A percentile compares a stretch with the other conserved stretches of the same genome.
Conservation (phyloP, 2,113 vertebrate genomes). For the Pteruthius melanotis region DNA sequence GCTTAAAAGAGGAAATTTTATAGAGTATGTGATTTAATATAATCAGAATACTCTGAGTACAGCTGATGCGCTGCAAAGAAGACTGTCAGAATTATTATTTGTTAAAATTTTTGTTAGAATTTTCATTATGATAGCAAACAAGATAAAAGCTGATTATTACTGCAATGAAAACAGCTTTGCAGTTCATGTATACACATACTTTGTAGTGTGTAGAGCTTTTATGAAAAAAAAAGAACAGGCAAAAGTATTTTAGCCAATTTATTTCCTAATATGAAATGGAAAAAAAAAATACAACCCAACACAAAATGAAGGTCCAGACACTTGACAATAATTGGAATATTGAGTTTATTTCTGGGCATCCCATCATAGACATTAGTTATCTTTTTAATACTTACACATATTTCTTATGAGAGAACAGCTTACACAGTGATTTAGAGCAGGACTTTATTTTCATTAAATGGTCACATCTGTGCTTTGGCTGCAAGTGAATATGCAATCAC, state of each 20-base stretch:
- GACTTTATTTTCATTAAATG: neutral
- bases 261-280: neutral
- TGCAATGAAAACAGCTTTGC: neutral
- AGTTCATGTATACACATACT: neutral
- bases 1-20: neutral
- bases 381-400: neutral
- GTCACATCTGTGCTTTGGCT: constrained; percentile 26
- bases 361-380: neutral
- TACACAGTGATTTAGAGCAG: neutral
- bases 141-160: neutral
- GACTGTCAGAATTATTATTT: neutral
- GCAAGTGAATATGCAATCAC: neutral
- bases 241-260: neutral
- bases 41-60: neutral
- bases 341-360: constrained; percentile 13
- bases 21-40: neutral
- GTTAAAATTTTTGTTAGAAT: neutral
- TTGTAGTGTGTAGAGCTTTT: neutral
- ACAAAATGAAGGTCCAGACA: neutral
- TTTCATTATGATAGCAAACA: neutral
- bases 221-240: neutral
- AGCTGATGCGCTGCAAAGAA: neutral
- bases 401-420: neutral
- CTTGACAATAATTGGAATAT: neutral
- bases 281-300: neutral